Evolutionary conservation across 2,797 vertebrate genomes (phyloP), one percentile per base, ranked within the genome.

Genomic region (Lagocephalus sceleratus): DNA sequence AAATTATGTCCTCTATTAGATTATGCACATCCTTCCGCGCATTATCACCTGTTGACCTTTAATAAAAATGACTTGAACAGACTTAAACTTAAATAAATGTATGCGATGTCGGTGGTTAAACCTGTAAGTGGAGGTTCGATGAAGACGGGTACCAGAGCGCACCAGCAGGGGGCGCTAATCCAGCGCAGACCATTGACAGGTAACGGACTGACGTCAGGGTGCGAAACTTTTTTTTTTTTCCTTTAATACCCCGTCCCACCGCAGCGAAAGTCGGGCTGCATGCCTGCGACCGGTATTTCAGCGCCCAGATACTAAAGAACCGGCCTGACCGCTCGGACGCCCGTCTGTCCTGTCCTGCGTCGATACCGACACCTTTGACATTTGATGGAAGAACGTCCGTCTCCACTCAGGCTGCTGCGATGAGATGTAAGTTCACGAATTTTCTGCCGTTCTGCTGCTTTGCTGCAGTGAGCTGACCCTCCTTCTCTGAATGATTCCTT

Each of bases 341-440:
- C 47, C 32, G 6, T 12, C 38, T 12, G 11, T 11, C 40, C 42
- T 20, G 19, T 53, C 60, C 17, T 39, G 2, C 1, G 40, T 2
- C 57, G 59, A 54, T 15, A 11, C 4, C 25, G 20, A 5, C 47
- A 32, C 73, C 51, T 48, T 48, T 50, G 47, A 9, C 12, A 5
- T 49, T 57, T 9, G 46, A 62, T 71, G 70, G 70, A 61, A 76
- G 77, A 66, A 54, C 16, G 49, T 39, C 43, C n/a, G 59, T 51
- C 54, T 75, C 62, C 76, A 25, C 57, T 35, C 57, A 55, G 26
- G 51, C 66, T 75, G 75, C 71, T 75, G 75, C 54, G 10, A 87
- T 88, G 87, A 86, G 70, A 83, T 66, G 87, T 88, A 10, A 83
- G 84, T 80, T 12, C 35, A 6, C 17, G 1, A 44, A 6, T 32